phyloP scores from a whole-genome alignment of 2,113 vertebrate genomes.

The Callospermophilus lateralis region DNA sequence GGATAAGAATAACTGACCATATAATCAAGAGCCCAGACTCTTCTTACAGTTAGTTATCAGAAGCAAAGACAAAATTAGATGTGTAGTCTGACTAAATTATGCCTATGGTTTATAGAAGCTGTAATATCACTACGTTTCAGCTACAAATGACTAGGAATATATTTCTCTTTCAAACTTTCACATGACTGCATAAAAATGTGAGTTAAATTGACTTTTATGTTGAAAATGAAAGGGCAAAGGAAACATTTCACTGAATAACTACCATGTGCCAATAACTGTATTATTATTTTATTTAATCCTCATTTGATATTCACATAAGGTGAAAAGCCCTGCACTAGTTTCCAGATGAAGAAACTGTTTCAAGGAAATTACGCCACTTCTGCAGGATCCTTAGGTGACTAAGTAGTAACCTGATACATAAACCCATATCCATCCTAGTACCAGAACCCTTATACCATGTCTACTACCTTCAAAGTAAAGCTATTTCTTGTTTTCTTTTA shows the following conservation, averaged over 20 bases:
- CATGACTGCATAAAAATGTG: slow-evolving; percentile 11
- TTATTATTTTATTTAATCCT: slow-evolving; percentile 1
- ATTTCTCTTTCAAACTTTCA: slow-evolving; percentile 25
- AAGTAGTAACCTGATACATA: neutral
- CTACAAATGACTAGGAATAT: neutral
- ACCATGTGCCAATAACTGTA: neutral
- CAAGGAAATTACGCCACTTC: neutral
- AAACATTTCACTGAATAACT: neutral
- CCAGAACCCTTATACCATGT: neutral
- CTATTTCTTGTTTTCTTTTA: slow-evolving; percentile 44
- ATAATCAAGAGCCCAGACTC: neutral
- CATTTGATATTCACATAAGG: neutral
- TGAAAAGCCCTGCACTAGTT: neutral
- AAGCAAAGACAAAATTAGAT: slow-evolving; percentile 53
- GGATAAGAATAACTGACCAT: neutral
- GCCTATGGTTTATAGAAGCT: neutral
- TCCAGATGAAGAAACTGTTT: neutral
- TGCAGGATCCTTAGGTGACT: neutral
- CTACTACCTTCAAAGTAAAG: neutral
- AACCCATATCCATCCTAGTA: neutral
- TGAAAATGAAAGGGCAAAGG: slow-evolving; percentile 27
- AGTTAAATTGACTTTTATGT: neutral
- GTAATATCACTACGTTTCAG: neutral
- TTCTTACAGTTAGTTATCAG: neutral
- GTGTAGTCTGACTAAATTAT: neutral